A percentile compares a stretch with the other conserved stretches of the same genome.
Evolutionary conservation across 2,888 invertebrate species (phyloP).

Genomic region (Enchytraeus crypticus): DNA sequence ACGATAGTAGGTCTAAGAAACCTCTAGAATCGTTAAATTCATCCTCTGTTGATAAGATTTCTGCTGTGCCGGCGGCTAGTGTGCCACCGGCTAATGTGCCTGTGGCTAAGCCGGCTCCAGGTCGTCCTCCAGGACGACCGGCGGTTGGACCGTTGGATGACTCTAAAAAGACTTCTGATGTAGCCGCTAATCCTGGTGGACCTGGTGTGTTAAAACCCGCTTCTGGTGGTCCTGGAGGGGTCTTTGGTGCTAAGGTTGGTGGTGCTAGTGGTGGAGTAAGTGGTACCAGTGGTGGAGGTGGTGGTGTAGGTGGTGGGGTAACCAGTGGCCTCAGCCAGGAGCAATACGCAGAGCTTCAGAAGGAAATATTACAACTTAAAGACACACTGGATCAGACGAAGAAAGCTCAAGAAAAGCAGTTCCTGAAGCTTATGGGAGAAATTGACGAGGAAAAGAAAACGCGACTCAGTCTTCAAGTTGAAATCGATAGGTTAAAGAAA

Average conservation of each 20-base stretch:
- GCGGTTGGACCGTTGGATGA: background rate
- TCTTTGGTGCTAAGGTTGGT: background rate
- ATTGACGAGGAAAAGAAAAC: slow-evolving; percentile 49
- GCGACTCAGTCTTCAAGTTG: slow-evolving; percentile 46
- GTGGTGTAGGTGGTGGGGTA: background rate
- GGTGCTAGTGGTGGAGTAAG: background rate
- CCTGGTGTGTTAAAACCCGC: too few relatives aligned
- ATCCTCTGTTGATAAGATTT: background rate
- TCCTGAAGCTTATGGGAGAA: slow-evolving; percentile 41
- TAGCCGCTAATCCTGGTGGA: background rate
- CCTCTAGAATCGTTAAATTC: background rate
- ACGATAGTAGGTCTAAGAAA: background rate
- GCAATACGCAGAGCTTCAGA: slow-evolving; percentile 15
- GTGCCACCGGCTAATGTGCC: background rate
- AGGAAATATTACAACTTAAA: slow-evolving; percentile 15
- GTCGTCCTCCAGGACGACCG: background rate
- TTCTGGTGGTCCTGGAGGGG: too few relatives aligned
- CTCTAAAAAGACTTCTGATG: background rate
- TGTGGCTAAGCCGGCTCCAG: background rate
- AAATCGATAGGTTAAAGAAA: slow-evolving; percentile 26
- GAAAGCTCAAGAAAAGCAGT: slow-evolving; percentile 27
- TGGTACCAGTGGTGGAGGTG: background rate
- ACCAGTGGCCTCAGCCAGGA: background rate
- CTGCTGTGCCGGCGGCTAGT: background rate
- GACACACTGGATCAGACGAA: slow-evolving; percentile 16